Percentiles rank a stretch among this genome's conserved stretches.
Evolutionary conservation across 2,888 invertebrate species (phyloP).

Genomic region (Drosophila nr. fundita): DNA sequence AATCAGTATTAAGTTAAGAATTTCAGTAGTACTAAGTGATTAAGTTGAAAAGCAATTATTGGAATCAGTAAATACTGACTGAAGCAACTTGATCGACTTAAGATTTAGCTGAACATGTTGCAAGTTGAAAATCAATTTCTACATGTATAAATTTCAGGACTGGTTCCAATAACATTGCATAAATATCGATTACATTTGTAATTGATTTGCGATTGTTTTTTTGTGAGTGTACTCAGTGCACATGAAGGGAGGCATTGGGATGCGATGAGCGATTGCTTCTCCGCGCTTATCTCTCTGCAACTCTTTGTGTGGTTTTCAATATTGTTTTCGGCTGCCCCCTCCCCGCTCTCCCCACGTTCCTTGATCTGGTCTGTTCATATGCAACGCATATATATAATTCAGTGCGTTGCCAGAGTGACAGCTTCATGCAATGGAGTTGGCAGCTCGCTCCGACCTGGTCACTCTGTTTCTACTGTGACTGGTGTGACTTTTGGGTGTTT

Average conservation of each 20-base stretch:
- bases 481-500: conserved; percentile 76
- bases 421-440: conserved; percentile 57
- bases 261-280: conserved; percentile 13
- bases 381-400: conserved; percentile 62
- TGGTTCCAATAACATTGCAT: no score
- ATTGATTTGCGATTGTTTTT: background rate
- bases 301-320: conserved; percentile 58
- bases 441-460: conserved; percentile 36
- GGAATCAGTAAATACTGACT: background rate
- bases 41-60: background rate
- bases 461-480: conserved; percentile 15
- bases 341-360: background rate
- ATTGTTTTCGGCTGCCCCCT: conserved; percentile 26
- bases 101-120: background rate
- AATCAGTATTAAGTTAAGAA: background rate
- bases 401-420: conserved; percentile 70
- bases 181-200: background rate
- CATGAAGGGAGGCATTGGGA: conserved; percentile 8
- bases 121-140: background rate
- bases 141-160: background rate
- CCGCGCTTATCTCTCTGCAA: conserved; percentile 6
- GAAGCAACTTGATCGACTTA: background rate
- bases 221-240: conserved; percentile 9
- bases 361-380: conserved; percentile 2
- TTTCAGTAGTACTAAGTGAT: background rate